These are phyloP conservation scores for Volucella inanis DNA, from an alignment of 2,888 invertebrate genomes.

Conservation along the genomic window DNA sequence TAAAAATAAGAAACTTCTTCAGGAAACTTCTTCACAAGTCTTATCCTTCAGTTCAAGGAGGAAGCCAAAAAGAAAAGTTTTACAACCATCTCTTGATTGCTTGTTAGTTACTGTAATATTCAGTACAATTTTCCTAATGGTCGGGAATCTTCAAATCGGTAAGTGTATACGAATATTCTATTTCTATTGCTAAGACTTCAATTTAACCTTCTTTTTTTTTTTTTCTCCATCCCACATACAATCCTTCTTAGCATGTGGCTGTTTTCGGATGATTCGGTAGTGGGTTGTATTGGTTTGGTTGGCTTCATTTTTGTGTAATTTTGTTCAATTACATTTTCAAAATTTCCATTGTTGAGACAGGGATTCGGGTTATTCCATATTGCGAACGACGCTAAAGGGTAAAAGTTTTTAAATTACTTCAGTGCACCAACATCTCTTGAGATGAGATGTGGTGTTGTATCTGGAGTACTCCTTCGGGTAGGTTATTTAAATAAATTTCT, in stretches of 20 bases:
- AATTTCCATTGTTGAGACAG: conserved; percentile 15
- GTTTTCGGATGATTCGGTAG: background rate
- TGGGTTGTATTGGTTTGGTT: background rate
- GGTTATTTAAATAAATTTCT: no score
- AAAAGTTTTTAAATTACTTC: no score
- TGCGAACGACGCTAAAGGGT: no score
- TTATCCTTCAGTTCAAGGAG: conserved; percentile 67
- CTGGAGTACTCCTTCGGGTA: no score
- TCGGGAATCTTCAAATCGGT: conserved; percentile 73
- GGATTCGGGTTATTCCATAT: background rate
- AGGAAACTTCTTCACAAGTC: conserved; percentile 56
- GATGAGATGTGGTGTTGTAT: no score
- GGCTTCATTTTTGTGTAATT: background rate
- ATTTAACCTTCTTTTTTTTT: background rate
- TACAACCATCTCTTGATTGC: conserved; percentile 72
- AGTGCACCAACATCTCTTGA: no score
- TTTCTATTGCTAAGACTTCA: background rate
- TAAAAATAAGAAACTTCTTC: conserved; percentile 25
- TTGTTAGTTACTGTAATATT: conserved; percentile 73
- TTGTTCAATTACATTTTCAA: conserved; percentile 49
- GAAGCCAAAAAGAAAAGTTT: conserved; percentile 71
- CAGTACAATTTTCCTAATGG: conserved; percentile 73
- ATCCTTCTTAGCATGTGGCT: background rate
- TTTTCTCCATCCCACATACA: background rate
- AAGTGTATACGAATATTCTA: conserved; percentile 31